Percentiles rank a stretch among this genome's conserved stretches.
Conservation (phyloP, 2,113 vertebrate genomes). For the Cynopterus brachyotis region DNA sequence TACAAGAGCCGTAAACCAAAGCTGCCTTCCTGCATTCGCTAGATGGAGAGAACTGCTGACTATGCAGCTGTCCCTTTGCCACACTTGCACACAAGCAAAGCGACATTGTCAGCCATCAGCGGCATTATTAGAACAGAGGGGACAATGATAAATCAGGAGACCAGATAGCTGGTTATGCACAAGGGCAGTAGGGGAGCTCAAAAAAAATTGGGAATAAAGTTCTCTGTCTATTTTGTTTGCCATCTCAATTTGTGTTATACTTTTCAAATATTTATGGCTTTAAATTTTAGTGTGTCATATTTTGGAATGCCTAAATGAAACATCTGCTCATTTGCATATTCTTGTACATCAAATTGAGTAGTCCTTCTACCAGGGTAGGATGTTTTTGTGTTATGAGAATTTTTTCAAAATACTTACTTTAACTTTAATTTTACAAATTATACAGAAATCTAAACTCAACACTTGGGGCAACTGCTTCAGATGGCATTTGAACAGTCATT, state of each 20-base stretch:
- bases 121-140: not conserved
- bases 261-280: not conserved
- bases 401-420: not conserved
- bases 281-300: not conserved
- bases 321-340: not conserved
- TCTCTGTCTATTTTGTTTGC: not conserved
- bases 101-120: not conserved
- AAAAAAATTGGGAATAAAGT: not conserved
- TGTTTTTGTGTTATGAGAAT: not conserved
- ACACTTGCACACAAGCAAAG: not conserved
- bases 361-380: not conserved
- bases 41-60: not conserved
- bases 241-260: not conserved
- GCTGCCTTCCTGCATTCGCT: not conserved
- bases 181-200: not conserved
- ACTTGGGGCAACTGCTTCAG: not conserved
- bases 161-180: not conserved
- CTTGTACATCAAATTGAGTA: not conserved
- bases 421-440: not conserved
- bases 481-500: not conserved
- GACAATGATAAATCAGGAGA: not conserved
- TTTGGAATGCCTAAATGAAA: not conserved
- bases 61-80: not conserved
- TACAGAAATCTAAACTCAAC: not conserved
- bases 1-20: not conserved